phyloP scores from a whole-genome alignment of 2,797 vertebrate genomes.

The Chrosomus eos region DNA sequence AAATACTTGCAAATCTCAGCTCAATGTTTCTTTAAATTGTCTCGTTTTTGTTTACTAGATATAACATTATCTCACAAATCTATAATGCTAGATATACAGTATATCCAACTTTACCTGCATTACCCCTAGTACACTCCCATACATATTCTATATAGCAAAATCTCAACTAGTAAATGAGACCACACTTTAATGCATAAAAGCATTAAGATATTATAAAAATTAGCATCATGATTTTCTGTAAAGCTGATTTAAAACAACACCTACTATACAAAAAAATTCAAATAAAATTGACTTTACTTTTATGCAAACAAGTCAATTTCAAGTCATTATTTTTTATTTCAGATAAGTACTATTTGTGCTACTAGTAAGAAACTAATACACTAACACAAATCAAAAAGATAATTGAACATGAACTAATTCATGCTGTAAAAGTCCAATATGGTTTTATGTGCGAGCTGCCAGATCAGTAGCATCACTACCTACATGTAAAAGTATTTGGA shows the following conservation, averaged over 20 bases:
- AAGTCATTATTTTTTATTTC: background rate
- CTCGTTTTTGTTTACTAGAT: no score
- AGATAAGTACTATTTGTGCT: background rate
- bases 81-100: no score
- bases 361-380: background rate
- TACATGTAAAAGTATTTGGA: conserved; percentile 21
- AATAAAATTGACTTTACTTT: background rate
- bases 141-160: background rate
- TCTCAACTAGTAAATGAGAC: background rate
- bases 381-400: background rate
- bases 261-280: background rate
- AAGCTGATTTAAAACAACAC: background rate
- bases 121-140: background rate
- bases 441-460: background rate
- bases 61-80: background rate
- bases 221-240: background rate
- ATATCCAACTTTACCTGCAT: background rate
- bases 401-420: background rate
- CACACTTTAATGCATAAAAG: background rate
- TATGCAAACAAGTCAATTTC: no score
- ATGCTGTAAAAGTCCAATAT: background rate
- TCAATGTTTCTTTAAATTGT: no score
- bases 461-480: conserved; percentile 31
- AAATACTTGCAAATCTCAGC: background rate
- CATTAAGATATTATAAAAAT: no score